Evolutionary conservation across 37 sponge, comb jelly and placozoan genomes (phyloP), one percentile per base, ranked within the genome.

Genomic region (Beroe ovata): DNA sequence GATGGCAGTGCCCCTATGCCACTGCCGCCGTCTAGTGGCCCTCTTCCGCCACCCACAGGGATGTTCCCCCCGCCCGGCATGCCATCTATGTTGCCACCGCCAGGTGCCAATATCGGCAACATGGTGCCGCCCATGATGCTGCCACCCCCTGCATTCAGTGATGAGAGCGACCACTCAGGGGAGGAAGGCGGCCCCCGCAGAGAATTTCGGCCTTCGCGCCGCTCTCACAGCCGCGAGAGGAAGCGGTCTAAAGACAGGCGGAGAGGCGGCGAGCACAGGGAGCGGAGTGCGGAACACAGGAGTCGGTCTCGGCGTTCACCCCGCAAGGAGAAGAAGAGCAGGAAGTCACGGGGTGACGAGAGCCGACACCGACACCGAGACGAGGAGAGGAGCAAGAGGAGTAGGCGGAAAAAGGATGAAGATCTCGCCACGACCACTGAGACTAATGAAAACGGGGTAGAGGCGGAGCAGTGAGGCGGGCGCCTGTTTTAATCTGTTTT

Each of bases 31-130:
- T 39, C 84, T 29, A 66, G 69, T 30, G 84, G 84, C 8, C 84
- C 84, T 41, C 84, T 77, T 32, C 63, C 63, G 23, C 84, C 84
- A 4, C 84, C 84, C 21, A 25, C 69, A 2, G 33, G 36, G 2
- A 77, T 77, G 84, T 77, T 77, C 47, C 84, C 84, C 2, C 84
- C 84, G 8, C 84, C 84, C 0, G 84, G 84, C 33, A 19, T 77
- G 28, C 84, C 84, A 11, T 77, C 84, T 20, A 77, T 77, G 84
- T 77, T 77, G 28, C 84, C 84, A 0, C 84, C 84, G 38, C 84
- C 84, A n/a, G 84, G 84, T 1, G 69, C 36, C 34, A 66, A 66
- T 30, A 25, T 66, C 69, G 22, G 84, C 6, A 42, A 19, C 84
- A 77, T 77, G 54, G 84, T 42, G 28, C 84, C 84, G 41, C 84